Percentiles rank a stretch among this genome's conserved stretches.
Evolutionary conservation across 2,113 vertebrate species (phyloP).

Genomic region (Ceratotherium simum): DNA sequence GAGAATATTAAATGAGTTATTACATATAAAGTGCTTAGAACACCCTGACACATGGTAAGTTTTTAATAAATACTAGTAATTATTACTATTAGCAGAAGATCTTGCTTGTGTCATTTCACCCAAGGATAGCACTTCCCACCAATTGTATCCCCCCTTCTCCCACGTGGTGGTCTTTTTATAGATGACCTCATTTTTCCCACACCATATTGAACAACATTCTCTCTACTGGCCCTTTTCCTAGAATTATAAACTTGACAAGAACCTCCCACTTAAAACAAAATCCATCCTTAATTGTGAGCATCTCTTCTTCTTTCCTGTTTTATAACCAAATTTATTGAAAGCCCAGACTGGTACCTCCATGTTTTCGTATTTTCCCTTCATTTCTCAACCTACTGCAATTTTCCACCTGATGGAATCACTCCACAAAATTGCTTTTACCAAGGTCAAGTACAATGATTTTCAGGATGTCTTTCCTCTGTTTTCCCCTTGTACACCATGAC

Average conservation of each 20-base stretch:
- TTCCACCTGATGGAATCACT: background rate
- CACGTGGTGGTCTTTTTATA: background rate
- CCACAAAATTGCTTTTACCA: slow-evolving; percentile 16
- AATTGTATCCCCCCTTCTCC: background rate
- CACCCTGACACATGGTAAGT: background rate
- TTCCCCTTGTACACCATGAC: background rate
- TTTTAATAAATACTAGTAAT: background rate
- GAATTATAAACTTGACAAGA: slow-evolving; percentile 16
- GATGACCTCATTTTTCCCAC: background rate
- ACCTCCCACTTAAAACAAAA: background rate
- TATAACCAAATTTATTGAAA: background rate
- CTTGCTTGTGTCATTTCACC: background rate
- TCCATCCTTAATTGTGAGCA: background rate
- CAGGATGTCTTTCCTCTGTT: background rate
- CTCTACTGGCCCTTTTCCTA: background rate
- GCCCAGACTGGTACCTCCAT: background rate
- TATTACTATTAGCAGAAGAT: background rate
- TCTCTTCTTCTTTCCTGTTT: background rate
- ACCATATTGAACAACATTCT: background rate
- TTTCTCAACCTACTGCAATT: background rate
- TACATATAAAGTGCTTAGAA: background rate
- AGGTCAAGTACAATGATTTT: background rate
- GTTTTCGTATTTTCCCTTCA: background rate
- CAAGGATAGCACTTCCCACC: background rate
- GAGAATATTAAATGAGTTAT: background rate